Evolutionary conservation across 2,113 vertebrate species (phyloP).

Genomic region (Podarcis cretensis): DNA sequence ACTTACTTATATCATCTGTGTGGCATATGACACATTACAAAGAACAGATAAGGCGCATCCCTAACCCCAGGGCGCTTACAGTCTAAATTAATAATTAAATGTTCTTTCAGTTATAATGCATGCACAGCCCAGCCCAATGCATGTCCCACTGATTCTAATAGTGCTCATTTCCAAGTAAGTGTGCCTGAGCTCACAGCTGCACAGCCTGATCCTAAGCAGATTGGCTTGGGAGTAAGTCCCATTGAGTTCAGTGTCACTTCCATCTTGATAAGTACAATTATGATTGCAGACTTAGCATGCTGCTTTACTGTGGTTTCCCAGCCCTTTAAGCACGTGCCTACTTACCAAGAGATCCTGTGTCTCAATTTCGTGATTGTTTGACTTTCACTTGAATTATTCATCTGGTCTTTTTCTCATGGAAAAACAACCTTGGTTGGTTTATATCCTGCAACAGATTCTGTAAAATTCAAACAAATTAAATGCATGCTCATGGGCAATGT

Average conservation of each 20-base stretch:
- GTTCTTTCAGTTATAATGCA: background rate
- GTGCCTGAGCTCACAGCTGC: too few relatives aligned
- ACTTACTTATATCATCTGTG: too few relatives aligned
- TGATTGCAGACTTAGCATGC: background rate
- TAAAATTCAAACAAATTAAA: slow-evolving; percentile 50
- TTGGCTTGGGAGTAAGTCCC: too few relatives aligned
- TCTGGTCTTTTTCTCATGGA: background rate
- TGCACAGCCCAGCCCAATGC: background rate
- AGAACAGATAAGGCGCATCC: too few relatives aligned
- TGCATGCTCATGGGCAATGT: slow-evolving; percentile 20
- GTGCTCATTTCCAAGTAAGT: background rate
- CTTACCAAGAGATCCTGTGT: too few relatives aligned
- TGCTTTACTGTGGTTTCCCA: background rate
- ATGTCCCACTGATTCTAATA: background rate
- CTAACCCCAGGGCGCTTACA: too few relatives aligned
- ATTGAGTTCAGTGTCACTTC: background rate
- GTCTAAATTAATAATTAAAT: too few relatives aligned
- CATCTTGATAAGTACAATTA: background rate
- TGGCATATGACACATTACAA: too few relatives aligned
- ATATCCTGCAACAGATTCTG: slow-evolving; percentile 14
- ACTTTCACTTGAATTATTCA: background rate
- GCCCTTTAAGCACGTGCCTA: too few relatives aligned
- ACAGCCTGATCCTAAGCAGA: background rate
- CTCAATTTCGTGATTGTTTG: background rate
- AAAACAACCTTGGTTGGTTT: slow-evolving; percentile 32